Conservation (phyloP, 2,888 invertebrate species). For the Aporophyla lueneburgensis region DNA sequence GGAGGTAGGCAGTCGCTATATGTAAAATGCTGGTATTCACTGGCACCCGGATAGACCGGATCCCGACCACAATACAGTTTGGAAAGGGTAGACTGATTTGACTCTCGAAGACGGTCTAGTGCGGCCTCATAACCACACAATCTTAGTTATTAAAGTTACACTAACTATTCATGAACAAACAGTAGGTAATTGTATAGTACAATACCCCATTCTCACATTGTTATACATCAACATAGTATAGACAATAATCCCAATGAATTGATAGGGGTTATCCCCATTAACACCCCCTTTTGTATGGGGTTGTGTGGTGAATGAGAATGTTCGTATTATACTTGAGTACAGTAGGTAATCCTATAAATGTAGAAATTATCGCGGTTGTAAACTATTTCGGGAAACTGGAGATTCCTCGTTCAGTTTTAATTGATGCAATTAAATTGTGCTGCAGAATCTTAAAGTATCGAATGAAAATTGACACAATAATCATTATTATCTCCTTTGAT, state of each 20-base stretch:
- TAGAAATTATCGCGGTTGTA: conserved; percentile 12
- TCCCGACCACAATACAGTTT: too few species aligned
- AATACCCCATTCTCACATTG: conserved; percentile 25
- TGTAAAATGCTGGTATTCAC: too few species aligned
- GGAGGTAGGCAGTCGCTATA: too few species aligned
- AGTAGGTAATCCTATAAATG: conserved; percentile 22
- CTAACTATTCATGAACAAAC: conserved; percentile 12
- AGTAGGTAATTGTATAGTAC: conserved; percentile 1
- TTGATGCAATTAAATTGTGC: neutral
- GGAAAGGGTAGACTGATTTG: too few species aligned
- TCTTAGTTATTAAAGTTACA: conserved; percentile 10
- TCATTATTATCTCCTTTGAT: too few species aligned
- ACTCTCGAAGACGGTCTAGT: neutral
- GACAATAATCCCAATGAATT: conserved; percentile 60
- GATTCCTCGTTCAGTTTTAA: conserved; percentile 5
- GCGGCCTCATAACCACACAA: neutral
- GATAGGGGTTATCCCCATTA: conserved; percentile 60
- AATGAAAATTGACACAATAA: too few species aligned
- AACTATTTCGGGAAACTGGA: conserved; percentile 13
- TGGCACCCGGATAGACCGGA: too few species aligned
- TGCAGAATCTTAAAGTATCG: too few species aligned
- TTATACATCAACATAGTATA: conserved; percentile 19
- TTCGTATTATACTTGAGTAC: conserved; percentile 31
- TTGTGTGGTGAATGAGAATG: conserved; percentile 46
- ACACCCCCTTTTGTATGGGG: conserved; percentile 47